These are phyloP conservation scores for Peromyscus leucopus DNA, from an alignment of 2,113 vertebrate species.

Conservation along the genomic window DNA sequence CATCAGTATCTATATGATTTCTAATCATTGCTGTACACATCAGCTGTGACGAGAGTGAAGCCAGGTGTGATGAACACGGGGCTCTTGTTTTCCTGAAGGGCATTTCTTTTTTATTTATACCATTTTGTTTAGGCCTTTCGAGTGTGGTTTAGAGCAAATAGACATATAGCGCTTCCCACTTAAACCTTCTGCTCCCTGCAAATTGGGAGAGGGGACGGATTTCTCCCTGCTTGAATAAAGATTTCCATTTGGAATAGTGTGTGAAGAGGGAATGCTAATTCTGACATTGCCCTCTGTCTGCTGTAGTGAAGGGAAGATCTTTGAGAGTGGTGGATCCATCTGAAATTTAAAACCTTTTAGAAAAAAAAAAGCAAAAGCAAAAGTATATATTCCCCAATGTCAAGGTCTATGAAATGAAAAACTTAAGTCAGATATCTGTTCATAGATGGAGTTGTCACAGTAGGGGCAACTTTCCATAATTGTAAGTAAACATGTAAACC, in stretches of 20 bases:
- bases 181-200: conserved; percentile 21
- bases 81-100: conserved; percentile 63
- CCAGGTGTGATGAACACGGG: conserved; percentile 70
- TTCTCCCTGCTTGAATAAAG: conserved; percentile 18
- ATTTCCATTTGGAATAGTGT: conserved; percentile 60
- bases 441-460: conserved; percentile 65
- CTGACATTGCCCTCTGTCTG: conserved; percentile 60
- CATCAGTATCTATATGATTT: conserved; percentile 76
- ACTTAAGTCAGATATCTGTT: conserved; percentile 52
- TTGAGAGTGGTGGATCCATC: conserved; percentile 52
- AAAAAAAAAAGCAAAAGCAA: neutral
- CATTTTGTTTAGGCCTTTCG: conserved; percentile 42
- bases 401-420: conserved; percentile 60
- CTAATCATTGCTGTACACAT: conserved; percentile 71
- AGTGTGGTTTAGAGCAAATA: conserved; percentile 63
- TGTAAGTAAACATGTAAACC: conserved; percentile 64
- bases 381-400: conserved; percentile 50
- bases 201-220: neutral
- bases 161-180: conserved; percentile 2
- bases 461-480: conserved; percentile 72
- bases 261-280: conserved; percentile 65
- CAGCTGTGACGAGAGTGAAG: conserved; percentile 74
- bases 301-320: conserved; percentile 46
- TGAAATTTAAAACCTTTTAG: conserved; percentile 10
- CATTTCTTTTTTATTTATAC: conserved; percentile 76